These are phyloP conservation scores for Anarsia innoxiella DNA, from an alignment of 2,888 invertebrate species.

Conservation along the genomic window DNA sequence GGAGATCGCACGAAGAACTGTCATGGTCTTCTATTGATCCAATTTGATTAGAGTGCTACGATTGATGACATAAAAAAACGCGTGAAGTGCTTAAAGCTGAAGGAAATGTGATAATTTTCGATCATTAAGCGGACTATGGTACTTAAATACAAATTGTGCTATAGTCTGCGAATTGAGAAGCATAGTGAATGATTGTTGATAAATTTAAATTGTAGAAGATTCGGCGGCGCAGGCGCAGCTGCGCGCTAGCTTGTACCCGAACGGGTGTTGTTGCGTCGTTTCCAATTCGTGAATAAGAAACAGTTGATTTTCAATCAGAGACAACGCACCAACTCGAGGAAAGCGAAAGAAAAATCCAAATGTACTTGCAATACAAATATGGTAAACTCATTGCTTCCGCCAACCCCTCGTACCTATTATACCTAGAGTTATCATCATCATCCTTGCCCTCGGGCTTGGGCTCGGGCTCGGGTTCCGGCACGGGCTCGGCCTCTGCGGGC, in stretches of 20 bases:
- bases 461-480: conserved; percentile 56
- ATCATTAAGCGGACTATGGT: conserved; percentile 11
- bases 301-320: conserved; percentile 7
- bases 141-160: conserved; percentile 9
- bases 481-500: conserved; percentile 58
- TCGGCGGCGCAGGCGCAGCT: too few species aligned
- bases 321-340: conserved; percentile 10
- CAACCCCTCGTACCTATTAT: conserved; percentile 81
- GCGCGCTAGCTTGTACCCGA: too few species aligned
- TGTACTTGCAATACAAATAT: conserved; percentile 18
- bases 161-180: conserved; percentile 5
- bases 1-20: too few species aligned
- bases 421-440: conserved; percentile 93
- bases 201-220: too few species aligned
- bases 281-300: background rate
- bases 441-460: conserved; percentile 74
- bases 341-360: conserved; percentile 12
- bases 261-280: conserved; percentile 7
- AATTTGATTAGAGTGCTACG: too few species aligned
- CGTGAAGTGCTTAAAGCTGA: conserved; percentile 8
- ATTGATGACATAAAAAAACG: conserved; percentile 3
- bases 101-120: conserved; percentile 3
- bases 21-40: too few species aligned
- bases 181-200: conserved; percentile 12
- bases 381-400: conserved; percentile 69